Conservation (phyloP, 2,113 vertebrate genomes). For the Carettochelys insculpta region DNA sequence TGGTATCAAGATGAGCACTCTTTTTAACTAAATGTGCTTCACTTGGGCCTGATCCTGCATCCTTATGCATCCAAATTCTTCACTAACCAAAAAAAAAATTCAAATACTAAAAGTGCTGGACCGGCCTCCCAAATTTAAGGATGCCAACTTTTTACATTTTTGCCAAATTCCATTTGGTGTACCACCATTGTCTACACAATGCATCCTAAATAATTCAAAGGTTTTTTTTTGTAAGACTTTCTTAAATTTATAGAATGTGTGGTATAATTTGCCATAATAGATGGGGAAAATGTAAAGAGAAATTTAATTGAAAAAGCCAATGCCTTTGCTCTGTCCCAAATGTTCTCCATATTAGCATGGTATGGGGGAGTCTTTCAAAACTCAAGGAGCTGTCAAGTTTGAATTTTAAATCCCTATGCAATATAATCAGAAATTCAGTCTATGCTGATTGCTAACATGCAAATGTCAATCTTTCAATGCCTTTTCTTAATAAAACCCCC, state of each 20-base stretch:
- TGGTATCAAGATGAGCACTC: too few species aligned
- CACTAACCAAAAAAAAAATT: neutral
- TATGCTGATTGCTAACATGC: neutral
- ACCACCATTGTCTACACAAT: neutral
- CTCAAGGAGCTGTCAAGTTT: neutral
- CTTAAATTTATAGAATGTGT: neutral
- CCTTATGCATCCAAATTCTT: neutral
- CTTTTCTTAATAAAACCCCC: neutral
- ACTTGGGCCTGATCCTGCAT: neutral
- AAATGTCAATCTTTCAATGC: neutral
- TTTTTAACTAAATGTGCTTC: neutral
- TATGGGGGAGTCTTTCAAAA: neutral
- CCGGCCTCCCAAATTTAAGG: neutral
- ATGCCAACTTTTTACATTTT: neutral
- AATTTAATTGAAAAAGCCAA: neutral
- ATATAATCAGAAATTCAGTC: neutral
- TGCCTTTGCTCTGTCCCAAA: neutral
- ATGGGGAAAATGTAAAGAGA: neutral
- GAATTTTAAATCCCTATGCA: neutral
- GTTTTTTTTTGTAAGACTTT: neutral
- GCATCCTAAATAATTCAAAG: neutral
- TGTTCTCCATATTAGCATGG: neutral
- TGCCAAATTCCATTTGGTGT: neutral
- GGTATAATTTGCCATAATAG: neutral
- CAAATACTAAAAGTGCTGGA: neutral